Conservation (phyloP, 2,888 invertebrate genomes). For the Odontocerum albicorne region DNA sequence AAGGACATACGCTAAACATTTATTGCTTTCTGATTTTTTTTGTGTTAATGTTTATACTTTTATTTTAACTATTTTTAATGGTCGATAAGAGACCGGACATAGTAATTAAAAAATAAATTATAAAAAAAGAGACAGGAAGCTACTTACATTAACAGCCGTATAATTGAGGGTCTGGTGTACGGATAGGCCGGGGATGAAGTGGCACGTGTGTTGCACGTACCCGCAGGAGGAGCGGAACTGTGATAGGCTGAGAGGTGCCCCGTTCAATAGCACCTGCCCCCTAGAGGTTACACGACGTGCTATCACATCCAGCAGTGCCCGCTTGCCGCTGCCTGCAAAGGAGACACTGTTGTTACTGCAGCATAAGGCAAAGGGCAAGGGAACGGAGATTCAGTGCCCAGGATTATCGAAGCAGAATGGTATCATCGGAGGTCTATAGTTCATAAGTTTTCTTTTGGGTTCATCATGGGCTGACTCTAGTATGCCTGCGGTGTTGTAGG, state of each 20-base stretch:
- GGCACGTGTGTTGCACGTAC: conserved; percentile 84
- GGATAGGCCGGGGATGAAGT: conserved; percentile 82
- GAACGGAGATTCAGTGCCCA: no score
- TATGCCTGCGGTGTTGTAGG: no score
- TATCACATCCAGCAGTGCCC: conserved; percentile 91
- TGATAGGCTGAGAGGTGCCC: conserved; percentile 76
- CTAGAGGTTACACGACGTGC: conserved; percentile 79
- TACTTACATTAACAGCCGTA: conserved; percentile 73
- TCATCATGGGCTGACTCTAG: no score
- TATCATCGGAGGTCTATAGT: no score
- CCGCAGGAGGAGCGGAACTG: conserved; percentile 86
- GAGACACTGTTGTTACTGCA: background rate
- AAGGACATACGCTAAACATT: no score
- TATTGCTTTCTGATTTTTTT: no score
- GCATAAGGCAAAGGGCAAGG: no score
- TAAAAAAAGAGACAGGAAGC: background rate
- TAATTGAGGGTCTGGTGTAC: conserved; percentile 84
- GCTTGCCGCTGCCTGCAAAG: conserved; percentile 83
- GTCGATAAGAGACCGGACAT: no score
- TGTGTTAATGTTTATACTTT: no score
- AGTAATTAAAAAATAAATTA: background rate
- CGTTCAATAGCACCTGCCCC: conserved; percentile 88
- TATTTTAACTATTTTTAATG: no score
- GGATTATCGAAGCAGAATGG: no score
- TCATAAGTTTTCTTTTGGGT: no score